Percentiles rank a stretch among this genome's conserved stretches.
Evolutionary conservation across 2,113 vertebrate genomes (phyloP).

Genomic region (Ellobius talpinus): DNA sequence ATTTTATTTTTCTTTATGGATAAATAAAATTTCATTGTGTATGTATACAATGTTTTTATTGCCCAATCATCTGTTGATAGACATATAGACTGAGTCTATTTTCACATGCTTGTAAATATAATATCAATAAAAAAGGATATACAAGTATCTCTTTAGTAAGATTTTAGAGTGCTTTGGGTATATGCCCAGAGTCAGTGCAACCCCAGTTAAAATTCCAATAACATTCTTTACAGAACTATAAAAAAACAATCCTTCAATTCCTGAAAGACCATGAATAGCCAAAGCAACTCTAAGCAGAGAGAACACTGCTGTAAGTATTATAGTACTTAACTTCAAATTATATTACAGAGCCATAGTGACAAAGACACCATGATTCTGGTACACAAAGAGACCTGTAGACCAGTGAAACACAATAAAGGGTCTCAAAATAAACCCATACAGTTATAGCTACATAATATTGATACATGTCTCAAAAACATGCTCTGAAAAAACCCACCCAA

Average conservation of each 20-base stretch:
- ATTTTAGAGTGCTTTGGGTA: not conserved
- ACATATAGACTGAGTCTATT: not conserved
- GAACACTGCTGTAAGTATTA: not conserved
- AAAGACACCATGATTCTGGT: not conserved
- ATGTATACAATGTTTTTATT: not conserved
- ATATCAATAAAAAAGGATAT: not conserved
- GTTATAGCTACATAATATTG: not conserved
- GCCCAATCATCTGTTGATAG: not conserved
- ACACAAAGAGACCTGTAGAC: not conserved
- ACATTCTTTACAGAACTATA: not conserved
- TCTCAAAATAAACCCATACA: not conserved
- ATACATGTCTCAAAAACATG: not conserved
- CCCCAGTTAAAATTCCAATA: not conserved
- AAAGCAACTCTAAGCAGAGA: not conserved
- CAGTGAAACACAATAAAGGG: not conserved
- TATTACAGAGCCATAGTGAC: not conserved
- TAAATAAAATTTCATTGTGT: not conserved
- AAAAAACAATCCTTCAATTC: not conserved
- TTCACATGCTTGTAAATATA: not conserved
- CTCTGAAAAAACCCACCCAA: not conserved
- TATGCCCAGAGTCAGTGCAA: not conserved
- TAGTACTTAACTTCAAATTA: not conserved
- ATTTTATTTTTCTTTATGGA: not conserved
- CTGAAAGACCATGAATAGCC: not conserved
- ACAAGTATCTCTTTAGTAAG: not conserved